Percentiles rank a stretch among this genome's conserved stretches.
These are phyloP conservation scores for Aphelenchoides fujianensis DNA, from an alignment of 1,140 invertebrate species.

Conservation along the genomic window DNA sequence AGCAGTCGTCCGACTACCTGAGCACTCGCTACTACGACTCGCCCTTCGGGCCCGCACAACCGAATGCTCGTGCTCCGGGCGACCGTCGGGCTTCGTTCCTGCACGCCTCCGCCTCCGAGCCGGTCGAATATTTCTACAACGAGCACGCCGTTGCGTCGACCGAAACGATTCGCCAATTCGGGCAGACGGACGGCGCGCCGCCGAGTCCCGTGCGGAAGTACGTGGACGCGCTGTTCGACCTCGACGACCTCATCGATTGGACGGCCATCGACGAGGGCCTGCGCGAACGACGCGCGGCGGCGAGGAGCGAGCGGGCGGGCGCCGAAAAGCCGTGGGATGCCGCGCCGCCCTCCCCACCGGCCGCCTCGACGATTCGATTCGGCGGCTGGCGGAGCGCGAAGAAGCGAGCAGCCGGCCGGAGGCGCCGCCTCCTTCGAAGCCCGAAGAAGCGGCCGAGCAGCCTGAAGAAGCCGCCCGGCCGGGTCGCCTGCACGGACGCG, in stretches of 20 bases:
- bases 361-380: too few relatives aligned
- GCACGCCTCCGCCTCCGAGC: neutral
- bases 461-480: neutral
- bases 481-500: neutral
- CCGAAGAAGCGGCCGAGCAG: neutral
- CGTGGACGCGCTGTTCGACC: conserved; percentile 14
- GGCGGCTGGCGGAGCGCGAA: too few relatives aligned
- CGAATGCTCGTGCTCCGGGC: neutral
- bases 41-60: neutral
- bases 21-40: neutral
- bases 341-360: too few relatives aligned
- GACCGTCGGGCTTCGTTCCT: neutral
- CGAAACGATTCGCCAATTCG: neutral
- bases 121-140: neutral
- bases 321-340: too few relatives aligned
- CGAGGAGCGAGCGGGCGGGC: too few relatives aligned
- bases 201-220: conserved; percentile 6
- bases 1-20: neutral
- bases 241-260: conserved; percentile 18
- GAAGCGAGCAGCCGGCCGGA: neutral
- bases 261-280: neutral
- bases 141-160: neutral
- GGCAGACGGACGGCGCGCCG: neutral
- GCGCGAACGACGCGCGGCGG: neutral
- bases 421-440: neutral